Base-by-base conservation (phyloP, 1,140 invertebrate species). In the Conopomorpha cramerella region DNA sequence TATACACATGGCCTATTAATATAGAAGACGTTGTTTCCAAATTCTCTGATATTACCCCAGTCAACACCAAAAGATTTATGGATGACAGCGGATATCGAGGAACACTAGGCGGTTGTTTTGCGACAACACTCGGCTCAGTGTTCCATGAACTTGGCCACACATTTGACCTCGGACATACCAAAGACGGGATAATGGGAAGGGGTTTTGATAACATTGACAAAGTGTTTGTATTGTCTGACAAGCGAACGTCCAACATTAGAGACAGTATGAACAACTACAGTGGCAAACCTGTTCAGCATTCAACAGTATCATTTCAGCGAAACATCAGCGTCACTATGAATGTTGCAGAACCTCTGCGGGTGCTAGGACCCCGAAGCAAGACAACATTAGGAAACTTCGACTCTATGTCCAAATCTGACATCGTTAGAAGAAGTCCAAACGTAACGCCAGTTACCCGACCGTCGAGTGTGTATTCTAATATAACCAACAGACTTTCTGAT, bases 141-240 rank as follows among this genome's bases (percentile, higher is more conserved):
- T 85, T 95, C 16, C 95, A 98, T 76, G 95, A 98, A 79, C 68
- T 98, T 28, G 93, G 93, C 8, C 95, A 98, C 63, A 94, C 91
- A 1, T 95, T 98, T 67, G 93, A 97, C 74, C 82, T 98, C 19
- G 94, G 92, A 0, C 95, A 98, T 64, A 91, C 92, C 0, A 81
- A 85, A 45, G 84, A 89, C 45, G 95, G 95, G 4, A 92, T 98
- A 30, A 98, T 98, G 95, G 91, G 92, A 10, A 82, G 92, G 53
- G 94, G 93, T 10, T 96, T 97, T 71, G 93, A 96, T 70, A 89
- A 95, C 56, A 85, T 90, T 29, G 88, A 87, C 77, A 84, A 83
- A 51, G 89, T 88, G 38, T 91, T 87, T 53, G 77, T 84, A n/a
- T 78, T 81, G 16, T 72, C 76, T 8, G 78, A 82, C 46, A 76